Base-by-base conservation (phyloP, 2,888 invertebrate genomes). In the Eucera pruinosa region DNA sequence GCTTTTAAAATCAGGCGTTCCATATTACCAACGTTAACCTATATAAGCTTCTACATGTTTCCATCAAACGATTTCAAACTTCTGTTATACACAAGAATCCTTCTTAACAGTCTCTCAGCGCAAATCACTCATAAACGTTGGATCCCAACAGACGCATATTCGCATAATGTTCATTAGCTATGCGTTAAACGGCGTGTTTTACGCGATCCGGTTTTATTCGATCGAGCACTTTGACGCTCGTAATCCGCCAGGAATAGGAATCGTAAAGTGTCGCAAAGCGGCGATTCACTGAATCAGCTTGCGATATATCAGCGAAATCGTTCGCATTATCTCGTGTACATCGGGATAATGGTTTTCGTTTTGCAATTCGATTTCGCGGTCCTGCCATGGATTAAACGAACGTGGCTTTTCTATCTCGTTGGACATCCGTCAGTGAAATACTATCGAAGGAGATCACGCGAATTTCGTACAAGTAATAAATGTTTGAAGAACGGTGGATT, bases 281-380 rank as follows among this genome's bases (percentile, higher is more conserved):
- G 54, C 61, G 65, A 64, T 65, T 62, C 68, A 66, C 50, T 57
- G 75, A 69, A 75, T 66, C 65, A 66, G 50, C 43, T 66, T 57
- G 36, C 64, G 55, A 61, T 61, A 66, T 52, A 70, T 36, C 55
- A 18, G 6, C 67, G 36, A 52, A 48, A 80, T 58, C 57, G 68
- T 61, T 45, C 69, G 80, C 52, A 58, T 80, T 66, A 80, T 62
- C 39, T 25, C 23, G 7, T 23, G 50, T 45, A 39, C 48, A 11
- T 4, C 3, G 18, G 36, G 47, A 58, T 72, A 54, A 72, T 60
- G 72, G 54, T 39, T 47, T 68, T 57, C 48, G 67, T 23, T 43
- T 27, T 33, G 67, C 23, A 36, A 43, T 58, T 43, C 33, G 66
- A 71, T 71, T 50, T 27, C 48, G 41, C 3, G 30, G 11, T 6